Evolutionary conservation across 2,113 vertebrate genomes (phyloP), one percentile per base, ranked within the genome.

Genomic region (Agapornis roseicollis): DNA sequence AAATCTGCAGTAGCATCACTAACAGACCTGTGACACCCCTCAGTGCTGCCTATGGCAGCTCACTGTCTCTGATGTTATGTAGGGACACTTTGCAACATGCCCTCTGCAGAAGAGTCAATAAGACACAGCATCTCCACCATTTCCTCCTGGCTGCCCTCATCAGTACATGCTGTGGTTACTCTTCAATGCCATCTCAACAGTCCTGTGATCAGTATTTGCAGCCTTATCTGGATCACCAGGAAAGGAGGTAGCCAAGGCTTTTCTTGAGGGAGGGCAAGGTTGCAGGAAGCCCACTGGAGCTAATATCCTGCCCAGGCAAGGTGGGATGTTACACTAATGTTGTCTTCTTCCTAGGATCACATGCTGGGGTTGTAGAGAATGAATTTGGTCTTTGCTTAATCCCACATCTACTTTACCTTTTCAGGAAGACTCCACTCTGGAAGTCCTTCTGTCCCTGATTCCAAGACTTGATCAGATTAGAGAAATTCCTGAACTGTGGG

Each of bases 41-140:
- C 33, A 22, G 61, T 11, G 46, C 60, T 63, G 50, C n/a, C 55
- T 27, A 5, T 27, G 52, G 39, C 79, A 60, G 52, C 23, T 82
- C 9, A 0, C 33, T 4, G 1, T 6, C 58, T 60, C 68, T 39
- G 7, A 6, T 37, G 41, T 25, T 35, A 5, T 8, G n/a, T 5
- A 74, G n/a, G 70, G 55, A 55, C 17, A 23, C 10, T 3, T 65
- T 41, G 19, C 50, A 46, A 31, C 12, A 2, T 25, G 29, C 13
- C 11, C 28, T 71, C 44, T 81, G 85, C 73, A 39, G 50, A 63
- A 46, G 33, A 20, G 4, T 49, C 46, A 66, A 7, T 29, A 68
- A 80, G 37, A 24, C 49, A 66, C 58, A 65, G 58, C 16, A 19
- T 11, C 64, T 14, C 24, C 11, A 24, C 10, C 2, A 2, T 6